Evolutionary conservation across 2,797 vertebrate species (phyloP), one percentile per base, ranked within the genome.

Genomic region (Lepidocolaptes lacrymiger): DNA sequence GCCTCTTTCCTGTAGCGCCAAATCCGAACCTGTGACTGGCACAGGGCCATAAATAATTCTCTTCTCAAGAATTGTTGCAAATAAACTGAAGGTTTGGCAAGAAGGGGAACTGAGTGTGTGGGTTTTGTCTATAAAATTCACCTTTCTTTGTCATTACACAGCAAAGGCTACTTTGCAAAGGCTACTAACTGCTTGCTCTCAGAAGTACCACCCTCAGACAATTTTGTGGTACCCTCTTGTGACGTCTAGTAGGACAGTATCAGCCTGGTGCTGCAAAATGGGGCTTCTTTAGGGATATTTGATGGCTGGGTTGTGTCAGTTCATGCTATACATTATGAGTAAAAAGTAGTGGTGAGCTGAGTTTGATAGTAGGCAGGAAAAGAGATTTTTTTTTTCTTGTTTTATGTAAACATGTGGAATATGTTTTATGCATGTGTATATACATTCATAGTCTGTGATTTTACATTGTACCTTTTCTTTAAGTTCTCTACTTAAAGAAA

Each of bases 21-120:
- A 4, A 59, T 36, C 37, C 41, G 64, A 61, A 21, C 28, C 9
- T 54, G 4, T 19, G 41, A 72, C 30, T 68, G 48, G 30, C 10
- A 63, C 12, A 56, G 67, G 32, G 30, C 22, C 68, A 27, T 64
- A 89, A 72, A 76, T 19, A 17, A 5, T 79, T 93, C 19, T 63
- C 3, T 46, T 76, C 52, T 46, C 23, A 52, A 18, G 24, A 66
- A 17, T 9, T 18, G 0, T 32, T 82, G 9, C 6, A 22, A 89
- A 24, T 54, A 51, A 91, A 58, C 9, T 30, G 34, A 83, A 63
- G 36, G 32, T 32, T 78, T 62, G 73, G 43, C 14, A 44, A 37
- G 11, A 20, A 1, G 1, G 1, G 6, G 6, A 44, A 32, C 7
- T 2, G 2, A 64, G 2, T 24, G 3, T 23, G 19, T 56, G 26